These are phyloP conservation scores for Diplolepis rosae DNA, from an alignment of 2,888 invertebrate genomes.

Conservation along the genomic window DNA sequence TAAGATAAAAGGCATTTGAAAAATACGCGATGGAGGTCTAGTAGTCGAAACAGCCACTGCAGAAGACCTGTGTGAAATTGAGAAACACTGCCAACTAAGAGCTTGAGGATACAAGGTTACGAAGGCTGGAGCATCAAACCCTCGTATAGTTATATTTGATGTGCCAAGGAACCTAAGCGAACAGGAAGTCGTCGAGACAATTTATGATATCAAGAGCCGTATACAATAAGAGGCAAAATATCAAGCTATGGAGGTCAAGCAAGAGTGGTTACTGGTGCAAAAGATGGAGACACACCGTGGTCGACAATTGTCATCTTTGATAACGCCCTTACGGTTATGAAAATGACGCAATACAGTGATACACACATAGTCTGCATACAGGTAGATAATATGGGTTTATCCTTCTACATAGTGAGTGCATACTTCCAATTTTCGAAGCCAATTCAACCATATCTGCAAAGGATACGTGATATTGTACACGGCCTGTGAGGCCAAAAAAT, in stretches of 20 bases:
- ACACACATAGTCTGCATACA: slow-evolving; percentile 12
- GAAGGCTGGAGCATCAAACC: no score
- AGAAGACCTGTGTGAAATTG: slow-evolving; percentile 15
- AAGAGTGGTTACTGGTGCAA: background rate
- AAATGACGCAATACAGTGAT: background rate
- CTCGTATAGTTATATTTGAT: background rate
- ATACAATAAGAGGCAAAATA: background rate
- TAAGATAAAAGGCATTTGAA: slow-evolving; percentile 25
- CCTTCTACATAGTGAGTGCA: slow-evolving; percentile 14
- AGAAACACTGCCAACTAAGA: background rate
- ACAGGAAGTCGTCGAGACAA: background rate
- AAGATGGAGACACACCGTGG: background rate
- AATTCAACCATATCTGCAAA: background rate
- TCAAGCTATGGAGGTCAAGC: background rate
- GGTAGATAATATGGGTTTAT: background rate
- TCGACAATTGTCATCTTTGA: background rate
- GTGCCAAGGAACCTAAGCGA: background rate
- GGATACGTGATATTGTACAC: background rate
- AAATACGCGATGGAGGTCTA: slow-evolving; percentile 30
- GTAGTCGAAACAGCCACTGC: slow-evolving; percentile 31
- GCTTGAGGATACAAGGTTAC: slow-evolving; percentile 26
- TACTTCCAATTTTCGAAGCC: slow-evolving; percentile 30
- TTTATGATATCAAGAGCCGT: slow-evolving; percentile 20
- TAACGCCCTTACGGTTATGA: background rate
- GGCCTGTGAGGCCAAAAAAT: slow-evolving; percentile 28